Conservation (phyloP, 1,140 invertebrate genomes). For the Camponotus vicinus region DNA sequence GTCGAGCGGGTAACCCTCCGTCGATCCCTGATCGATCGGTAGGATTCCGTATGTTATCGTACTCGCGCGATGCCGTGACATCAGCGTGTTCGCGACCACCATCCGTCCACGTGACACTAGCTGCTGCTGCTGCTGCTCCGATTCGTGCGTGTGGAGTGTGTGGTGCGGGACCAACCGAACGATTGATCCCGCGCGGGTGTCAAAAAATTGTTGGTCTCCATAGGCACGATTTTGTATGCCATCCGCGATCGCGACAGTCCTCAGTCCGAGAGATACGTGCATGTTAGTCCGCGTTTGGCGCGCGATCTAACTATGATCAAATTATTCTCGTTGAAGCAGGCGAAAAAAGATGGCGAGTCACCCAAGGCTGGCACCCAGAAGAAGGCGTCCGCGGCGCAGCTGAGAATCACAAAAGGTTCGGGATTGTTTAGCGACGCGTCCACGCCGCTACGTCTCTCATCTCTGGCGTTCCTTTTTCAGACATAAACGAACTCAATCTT, state of each 20-base stretch:
- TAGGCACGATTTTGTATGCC: conserved; percentile 66
- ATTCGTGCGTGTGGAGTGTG: conserved; percentile 56
- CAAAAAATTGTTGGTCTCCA: conserved; percentile 50
- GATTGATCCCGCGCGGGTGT: conserved; percentile 56
- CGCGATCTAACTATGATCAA: conserved; percentile 93
- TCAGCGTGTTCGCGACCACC: background rate
- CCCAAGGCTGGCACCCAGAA: conserved; percentile 93
- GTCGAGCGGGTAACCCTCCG: too few species aligned
- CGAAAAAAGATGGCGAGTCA: conserved; percentile 98
- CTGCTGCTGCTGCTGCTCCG: conserved; percentile 61
- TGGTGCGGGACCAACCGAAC: conserved; percentile 57
- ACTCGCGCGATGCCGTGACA: conserved; percentile 17
- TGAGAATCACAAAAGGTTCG: conserved; percentile 98
- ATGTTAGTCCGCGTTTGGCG: conserved; percentile 56
- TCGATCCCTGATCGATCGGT: too few species aligned
- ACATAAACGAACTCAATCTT: conserved; percentile 98
- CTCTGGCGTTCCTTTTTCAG: conserved; percentile 87
- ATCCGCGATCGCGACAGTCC: conserved; percentile 37
- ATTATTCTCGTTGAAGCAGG: conserved; percentile 98
- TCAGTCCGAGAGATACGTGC: conserved; percentile 28
- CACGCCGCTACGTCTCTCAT: background rate
- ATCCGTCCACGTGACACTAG: conserved; percentile 71
- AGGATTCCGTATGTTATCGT: too few species aligned
- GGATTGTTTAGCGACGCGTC: background rate
- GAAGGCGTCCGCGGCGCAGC: conserved; percentile 97